Percentiles rank a stretch among this genome's conserved stretches.
These are phyloP conservation scores for Mesorhabditis belari DNA, from an alignment of 2,888 invertebrate species.

Conservation along the genomic window DNA sequence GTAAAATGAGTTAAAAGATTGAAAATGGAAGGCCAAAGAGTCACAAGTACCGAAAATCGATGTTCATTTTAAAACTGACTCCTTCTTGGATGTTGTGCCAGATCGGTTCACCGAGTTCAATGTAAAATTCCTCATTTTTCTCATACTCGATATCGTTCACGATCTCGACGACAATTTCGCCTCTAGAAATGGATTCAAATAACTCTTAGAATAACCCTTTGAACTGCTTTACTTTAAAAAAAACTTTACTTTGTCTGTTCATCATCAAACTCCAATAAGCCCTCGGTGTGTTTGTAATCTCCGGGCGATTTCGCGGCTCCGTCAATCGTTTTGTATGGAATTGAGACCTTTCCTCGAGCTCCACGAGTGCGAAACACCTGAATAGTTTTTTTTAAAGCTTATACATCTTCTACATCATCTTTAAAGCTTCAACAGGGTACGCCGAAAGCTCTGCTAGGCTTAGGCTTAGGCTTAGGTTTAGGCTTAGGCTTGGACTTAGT, in stretches of 20 bases:
- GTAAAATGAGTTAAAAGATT: too few relatives aligned
- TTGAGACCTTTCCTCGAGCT: constrained; percentile 79
- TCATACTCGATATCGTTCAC: constrained; percentile 96
- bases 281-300: constrained; percentile 74
- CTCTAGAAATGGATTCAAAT: constrained; percentile 64
- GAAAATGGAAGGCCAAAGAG: not conserved
- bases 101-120: constrained; percentile 81
- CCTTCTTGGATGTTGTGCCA: constrained; percentile 45
- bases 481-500: too few relatives aligned
- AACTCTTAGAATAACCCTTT: not conserved
- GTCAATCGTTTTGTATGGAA: constrained; percentile 84
- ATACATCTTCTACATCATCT: too few relatives aligned
- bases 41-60: not conserved
- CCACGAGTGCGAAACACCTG: constrained; percentile 59
- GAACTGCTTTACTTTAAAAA: not conserved
- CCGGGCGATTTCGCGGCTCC: constrained; percentile 70
- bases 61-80: not conserved
- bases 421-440: too few relatives aligned
- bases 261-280: constrained; percentile 84
- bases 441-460: too few relatives aligned
- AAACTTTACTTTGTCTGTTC: constrained; percentile 91
- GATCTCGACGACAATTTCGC: constrained; percentile 75
- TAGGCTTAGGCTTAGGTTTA: too few relatives aligned
- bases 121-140: constrained; percentile 85
- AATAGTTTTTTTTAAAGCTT: too few relatives aligned